Percentiles rank a stretch among this genome's conserved stretches.
phyloP scores from a whole-genome alignment of 2,113 vertebrate genomes.

The Gobiocypris rarus region DNA sequence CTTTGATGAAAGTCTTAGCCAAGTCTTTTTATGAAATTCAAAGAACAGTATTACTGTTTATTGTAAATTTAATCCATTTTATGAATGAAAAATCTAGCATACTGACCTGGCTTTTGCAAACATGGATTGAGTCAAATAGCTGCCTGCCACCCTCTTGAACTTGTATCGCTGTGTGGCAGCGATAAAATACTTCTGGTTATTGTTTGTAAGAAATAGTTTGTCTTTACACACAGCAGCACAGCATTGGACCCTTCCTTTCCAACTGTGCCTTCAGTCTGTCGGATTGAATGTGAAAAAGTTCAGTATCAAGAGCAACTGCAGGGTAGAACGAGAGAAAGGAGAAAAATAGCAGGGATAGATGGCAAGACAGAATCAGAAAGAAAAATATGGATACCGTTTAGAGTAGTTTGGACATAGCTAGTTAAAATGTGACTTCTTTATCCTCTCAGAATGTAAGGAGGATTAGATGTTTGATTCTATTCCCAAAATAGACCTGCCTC shows the following conservation, averaged over 20 bases:
- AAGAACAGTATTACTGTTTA: not conserved
- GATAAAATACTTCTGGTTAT: conserved; percentile 27
- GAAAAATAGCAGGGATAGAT: not conserved
- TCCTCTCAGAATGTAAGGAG: conserved; percentile 8
- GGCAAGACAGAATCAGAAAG: not conserved
- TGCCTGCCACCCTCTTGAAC: not conserved
- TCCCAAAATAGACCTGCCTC: conserved; percentile 35
- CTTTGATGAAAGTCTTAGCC: not conserved
- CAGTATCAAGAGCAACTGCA: not conserved
- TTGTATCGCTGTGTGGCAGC: not conserved
- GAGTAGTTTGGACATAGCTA: not conserved
- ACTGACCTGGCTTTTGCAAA: not conserved
- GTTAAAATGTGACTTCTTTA: conserved; percentile 30
- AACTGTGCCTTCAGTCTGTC: not conserved
- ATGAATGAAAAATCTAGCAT: not conserved
- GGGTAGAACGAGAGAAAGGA: not conserved
- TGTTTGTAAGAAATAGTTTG: not conserved
- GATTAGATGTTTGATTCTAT: conserved; percentile 41
- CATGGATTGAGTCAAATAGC: not conserved
- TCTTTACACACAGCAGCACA: not conserved
- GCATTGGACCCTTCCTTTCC: not conserved
- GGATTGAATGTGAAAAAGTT: not conserved
- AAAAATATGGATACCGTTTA: not conserved
- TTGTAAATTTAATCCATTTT: not conserved
- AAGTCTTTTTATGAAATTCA: too few relatives aligned